Evolutionary conservation across 2,797 vertebrate genomes (phyloP), one percentile per base, ranked within the genome.

Genomic region (Eleutherodactylus coqui): DNA sequence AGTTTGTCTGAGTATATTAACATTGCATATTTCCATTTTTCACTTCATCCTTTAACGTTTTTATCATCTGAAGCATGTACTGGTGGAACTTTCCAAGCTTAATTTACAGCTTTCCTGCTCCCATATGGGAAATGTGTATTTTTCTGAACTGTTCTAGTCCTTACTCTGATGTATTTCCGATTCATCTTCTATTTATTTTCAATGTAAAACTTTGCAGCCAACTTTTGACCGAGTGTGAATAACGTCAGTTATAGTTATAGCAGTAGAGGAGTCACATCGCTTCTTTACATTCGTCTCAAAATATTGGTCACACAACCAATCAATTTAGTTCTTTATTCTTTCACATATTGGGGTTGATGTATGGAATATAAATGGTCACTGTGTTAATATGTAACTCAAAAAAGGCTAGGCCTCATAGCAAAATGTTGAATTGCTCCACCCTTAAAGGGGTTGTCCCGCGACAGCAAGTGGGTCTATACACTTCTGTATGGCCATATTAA

Each of bases 21-120:
- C 29, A 17, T 49, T 38, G n/a, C 62, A 51, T n/a, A 64, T 69
- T 79, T 24, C 45, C 34, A 64, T 82, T 82, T 81, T 70, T 82
- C 47, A 70, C 79, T 53, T n/a, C 27, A 13, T 82, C 27, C 38
- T 51, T 29, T 51, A 27, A 53, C 24, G 53, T 51, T n/a, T 82
- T 82, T 69, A 53, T 36, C 29, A 78, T 55, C 34, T 38, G 13
- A 78, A 78, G 49, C 70, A 73, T 38, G 32, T 41, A 55, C 32
- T 55, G 11, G 10, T n/a, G 14, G 21, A 78, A 58, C 24, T 78
- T 78, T 36, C 34, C 29, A 14, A 55, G 51, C 32, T n/a, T 38
- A 53, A 77, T 36, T 55, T 45, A 77, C 75, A 38, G n/a, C 38
- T 77, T 55, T 47, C 21, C 4, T n/a, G 8, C 36, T 70, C 69